Evolutionary conservation across 2,797 vertebrate genomes (phyloP), one percentile per base, ranked within the genome.

Genomic region (Poecilia picta): DNA sequence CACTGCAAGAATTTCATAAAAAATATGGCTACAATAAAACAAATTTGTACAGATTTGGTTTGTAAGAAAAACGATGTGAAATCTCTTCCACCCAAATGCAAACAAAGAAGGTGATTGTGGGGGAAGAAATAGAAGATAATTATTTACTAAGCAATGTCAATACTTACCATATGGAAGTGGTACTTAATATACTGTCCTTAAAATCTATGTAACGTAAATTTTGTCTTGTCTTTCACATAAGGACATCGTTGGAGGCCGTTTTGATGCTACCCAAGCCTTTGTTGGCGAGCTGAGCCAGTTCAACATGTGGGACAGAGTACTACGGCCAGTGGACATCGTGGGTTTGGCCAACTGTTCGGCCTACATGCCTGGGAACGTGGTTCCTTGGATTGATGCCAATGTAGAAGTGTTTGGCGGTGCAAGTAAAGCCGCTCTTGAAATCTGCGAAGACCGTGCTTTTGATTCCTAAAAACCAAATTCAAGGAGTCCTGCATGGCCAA

Each of bases 211-310:
- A 3, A n/a, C 1, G n/a, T 18, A 4, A 4, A 59, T 45, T 28
- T 81, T 79, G 23, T 74, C 80, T 53, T 85, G 7, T 83, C 15
- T 88, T 55, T 79, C 68, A 25, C 0, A 75, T 5, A 92, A 99
- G 98, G 98, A 99, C 90, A 96, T 97, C 0, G 97, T 99, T 0
- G 98, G 98, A 71, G 98, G 98, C 66, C 96, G 98, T 47, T 99
- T 99, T 10, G 98, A 99, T 49, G 98, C 98, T 81, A 99, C 98
- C 1, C 98, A 99, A 96, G 98, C 98, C 10, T 99, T 99, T 0
- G 98, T 99, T 20, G 98, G 98, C 31, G 98, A 99, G 93, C 93
- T 99, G 93, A 99, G 97, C 94, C 98, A 99, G 91, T 98, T 99
- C 95, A 99, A 98, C 95, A 98, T 99, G 94, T 99, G 98, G 98